Percentiles rank a stretch among this genome's conserved stretches.
These are phyloP conservation scores for Epinephelus malabaricus DNA, from an alignment of 2,797 vertebrate genomes.

Conservation along the genomic window DNA sequence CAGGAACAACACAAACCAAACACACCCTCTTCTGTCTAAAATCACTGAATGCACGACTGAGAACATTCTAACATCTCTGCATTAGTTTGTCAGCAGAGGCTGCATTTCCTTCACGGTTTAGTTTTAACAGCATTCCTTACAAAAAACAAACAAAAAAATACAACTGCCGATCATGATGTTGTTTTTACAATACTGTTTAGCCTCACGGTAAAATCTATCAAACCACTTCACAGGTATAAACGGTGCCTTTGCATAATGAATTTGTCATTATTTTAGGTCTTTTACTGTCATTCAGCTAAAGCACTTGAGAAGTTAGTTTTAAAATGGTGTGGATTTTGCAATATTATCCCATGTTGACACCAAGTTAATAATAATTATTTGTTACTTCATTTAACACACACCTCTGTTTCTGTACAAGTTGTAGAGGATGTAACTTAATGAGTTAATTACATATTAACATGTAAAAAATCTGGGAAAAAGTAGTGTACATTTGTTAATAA, in stretches of 20 bases:
- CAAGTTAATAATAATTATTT: background rate
- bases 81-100: slow-evolving; percentile 36
- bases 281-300: slow-evolving; percentile 14
- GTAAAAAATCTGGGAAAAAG: slow-evolving; percentile 17
- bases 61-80: slow-evolving; percentile 43
- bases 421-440: slow-evolving; percentile 24
- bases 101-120: slow-evolving; percentile 24
- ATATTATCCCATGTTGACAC: slow-evolving; percentile 8
- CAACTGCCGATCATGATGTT: slow-evolving; percentile 35
- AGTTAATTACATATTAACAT: slow-evolving; percentile 38
- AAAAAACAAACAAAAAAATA: slow-evolving; percentile 19
- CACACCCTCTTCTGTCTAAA: slow-evolving; percentile 36
- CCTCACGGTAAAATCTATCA: slow-evolving; percentile 42
- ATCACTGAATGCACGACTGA: slow-evolving; percentile 44
- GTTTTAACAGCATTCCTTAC: slow-evolving; percentile 63
- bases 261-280: slow-evolving; percentile 52
- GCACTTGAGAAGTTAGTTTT: slow-evolving; percentile 36
- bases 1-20: slow-evolving; percentile 32
- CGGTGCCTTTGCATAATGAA: slow-evolving; percentile 72
- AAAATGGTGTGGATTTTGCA: slow-evolving; percentile 30
- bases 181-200: slow-evolving; percentile 62
- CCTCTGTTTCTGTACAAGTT: slow-evolving; percentile 8
- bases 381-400: slow-evolving; percentile 16
- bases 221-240: slow-evolving; percentile 60
- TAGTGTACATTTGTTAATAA: slow-evolving; percentile 46